Conservation (phyloP, 2,888 invertebrate species). For the Emmelina monodactyla region DNA sequence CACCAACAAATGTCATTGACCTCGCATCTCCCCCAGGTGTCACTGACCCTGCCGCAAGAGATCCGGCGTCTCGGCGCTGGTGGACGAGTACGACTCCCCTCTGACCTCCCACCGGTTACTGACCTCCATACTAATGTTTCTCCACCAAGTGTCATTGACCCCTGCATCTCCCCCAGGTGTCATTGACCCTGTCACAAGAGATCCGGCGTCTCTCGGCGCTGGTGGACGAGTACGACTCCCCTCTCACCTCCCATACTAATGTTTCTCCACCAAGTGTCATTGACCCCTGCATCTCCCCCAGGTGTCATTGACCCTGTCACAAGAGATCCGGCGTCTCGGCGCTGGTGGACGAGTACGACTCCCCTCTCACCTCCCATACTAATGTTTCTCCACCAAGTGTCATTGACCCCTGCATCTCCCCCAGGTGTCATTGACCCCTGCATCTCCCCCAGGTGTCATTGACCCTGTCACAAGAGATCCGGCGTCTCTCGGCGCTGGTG, state of each 20-base stretch:
- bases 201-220: constrained; percentile 90
- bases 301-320: constrained; percentile 91
- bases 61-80: constrained; percentile 89
- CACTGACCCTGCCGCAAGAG: constrained; percentile 95
- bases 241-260: no score
- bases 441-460: constrained; percentile 87
- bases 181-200: constrained; percentile 95
- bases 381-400: no score
- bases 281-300: no score
- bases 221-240: constrained; percentile 96
- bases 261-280: no score
- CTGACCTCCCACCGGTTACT: constrained; percentile 93
- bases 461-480: constrained; percentile 96
- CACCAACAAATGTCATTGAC: no score
- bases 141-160: no score
- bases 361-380: no score
- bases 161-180: no score
- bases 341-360: constrained; percentile 95
- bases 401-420: no score
- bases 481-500: constrained; percentile 88
- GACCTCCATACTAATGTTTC: no score
- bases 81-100: constrained; percentile 92
- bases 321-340: constrained; percentile 93
- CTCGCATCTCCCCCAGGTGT: constrained; percentile 68
- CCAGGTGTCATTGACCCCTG: no score